Evolutionary conservation across 2,888 invertebrate genomes (phyloP).

Genomic region (Bibio marci): DNA sequence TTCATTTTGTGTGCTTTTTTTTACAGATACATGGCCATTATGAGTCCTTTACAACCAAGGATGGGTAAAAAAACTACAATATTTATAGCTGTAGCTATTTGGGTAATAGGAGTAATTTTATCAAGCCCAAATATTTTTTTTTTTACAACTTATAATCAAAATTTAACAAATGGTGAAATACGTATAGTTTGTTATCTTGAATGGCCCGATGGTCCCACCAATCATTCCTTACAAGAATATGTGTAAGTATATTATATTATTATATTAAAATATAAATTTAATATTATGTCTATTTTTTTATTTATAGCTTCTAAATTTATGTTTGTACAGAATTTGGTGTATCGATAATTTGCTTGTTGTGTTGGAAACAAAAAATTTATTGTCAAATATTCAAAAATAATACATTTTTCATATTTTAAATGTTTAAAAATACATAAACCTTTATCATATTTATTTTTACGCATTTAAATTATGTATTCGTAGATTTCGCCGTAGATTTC

Average conservation of each 20-base stretch:
- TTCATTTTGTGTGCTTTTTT: no score
- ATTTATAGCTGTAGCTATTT: constrained; percentile 66
- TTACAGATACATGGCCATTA: constrained; percentile 84
- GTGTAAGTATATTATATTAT: constrained; percentile 40
- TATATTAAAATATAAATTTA: not conserved
- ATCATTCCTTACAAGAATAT: constrained; percentile 51
- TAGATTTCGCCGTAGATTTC: no score
- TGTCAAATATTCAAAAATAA: no score
- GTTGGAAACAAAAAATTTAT: no score
- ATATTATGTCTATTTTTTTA: not conserved
- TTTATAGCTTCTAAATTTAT: not conserved
- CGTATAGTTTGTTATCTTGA: constrained; percentile 65
- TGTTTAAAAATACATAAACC: no score
- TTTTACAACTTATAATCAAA: constrained; percentile 51
- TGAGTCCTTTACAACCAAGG: constrained; percentile 78
- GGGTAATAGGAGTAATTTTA: constrained; percentile 60
- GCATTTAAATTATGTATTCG: no score
- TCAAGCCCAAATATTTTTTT: constrained; percentile 75
- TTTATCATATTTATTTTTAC: no score
- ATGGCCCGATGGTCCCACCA: constrained; percentile 72
- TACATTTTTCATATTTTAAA: no score
- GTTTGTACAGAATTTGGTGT: not conserved
- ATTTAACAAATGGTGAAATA: constrained; percentile 34
- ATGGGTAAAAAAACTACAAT: constrained; percentile 74
- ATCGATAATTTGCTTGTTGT: no score